Evolutionary conservation across 1,140 invertebrate species (phyloP), one percentile per base, ranked within the genome.

Genomic region (Saccostrea echinata): DNA sequence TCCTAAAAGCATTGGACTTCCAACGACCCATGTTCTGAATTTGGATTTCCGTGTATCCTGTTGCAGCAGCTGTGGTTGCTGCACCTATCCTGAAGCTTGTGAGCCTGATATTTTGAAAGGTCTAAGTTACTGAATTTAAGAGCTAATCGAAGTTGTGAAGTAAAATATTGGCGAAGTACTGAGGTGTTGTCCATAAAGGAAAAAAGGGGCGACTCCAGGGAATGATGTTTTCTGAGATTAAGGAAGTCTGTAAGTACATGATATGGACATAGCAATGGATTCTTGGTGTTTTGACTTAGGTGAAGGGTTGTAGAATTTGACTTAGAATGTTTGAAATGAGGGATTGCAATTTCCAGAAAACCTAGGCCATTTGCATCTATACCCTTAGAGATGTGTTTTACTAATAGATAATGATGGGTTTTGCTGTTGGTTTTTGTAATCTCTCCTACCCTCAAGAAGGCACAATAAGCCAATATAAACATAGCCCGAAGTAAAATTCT

Each of bases 61-160:
- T 84, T 6, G 51, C 51, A 9, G 57, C 84, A 1, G 87, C 87
- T 24, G 87, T 82, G 21, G 83, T 88, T n/a, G 87, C 87, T 3
- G 87, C 87, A 13, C 87, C 55, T 43, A 88, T 88, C 27, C 71
- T 43, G 52, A 88, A 88, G n/a, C 87, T n/a, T 88, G 85, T 88
- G 87, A 24, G 16, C 86, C 12, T 57, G 61, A 61, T 68, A 84
- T 43, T 82, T 82, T 43, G 35, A 43, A 82, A 82, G 33, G 27
- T 83, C 33, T 27, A 84, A 53, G 24, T 81, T 55, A 13, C 51
- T 30, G 24, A 27, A 51, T 30, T 51, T 52, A 13, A 87, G 57
- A 27, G 84, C 55, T 68, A 85, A 35, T 8, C 64, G 84, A 61
- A 85, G 53, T 85, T 68, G 53, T 85, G 24, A n/a, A 30, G 84